Evolutionary conservation across 2,888 invertebrate species (phyloP), one percentile per base, ranked within the genome.

Genomic region (Nomada lathburiana): DNA sequence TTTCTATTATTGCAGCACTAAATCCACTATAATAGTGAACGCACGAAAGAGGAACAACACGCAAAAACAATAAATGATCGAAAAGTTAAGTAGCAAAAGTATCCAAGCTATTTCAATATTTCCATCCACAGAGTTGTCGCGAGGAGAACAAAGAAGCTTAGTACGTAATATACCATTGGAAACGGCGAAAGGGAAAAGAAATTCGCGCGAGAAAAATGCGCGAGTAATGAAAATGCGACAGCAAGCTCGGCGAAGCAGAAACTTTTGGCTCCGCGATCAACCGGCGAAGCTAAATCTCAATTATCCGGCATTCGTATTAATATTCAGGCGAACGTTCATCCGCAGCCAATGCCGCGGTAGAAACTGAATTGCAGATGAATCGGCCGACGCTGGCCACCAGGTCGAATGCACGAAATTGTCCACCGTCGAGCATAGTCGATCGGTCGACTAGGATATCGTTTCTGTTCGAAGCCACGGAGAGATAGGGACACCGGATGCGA

Each of bases 321-420:
- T 65, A 74, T 78, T 70, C 73, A 13, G 53, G 50, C 36, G 47
- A n/a, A 57, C 59, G 63, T 53, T 64, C 52, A 47, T 72, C 62
- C 77, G 63, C 64, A 63, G 44, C 18, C 68, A 36, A 59, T 29
- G 64, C 62, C 64, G 36, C 50, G 62, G 57, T 29, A 62, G 65
- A 71, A 69, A 80, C 72, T 73, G 80, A 76, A 82, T 80, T 76
- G 69, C 80, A 82, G 69, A 82, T 82, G 82, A 62, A 50, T 62
- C 52, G 65, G 47, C 1, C 2, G 42, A 62, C 55, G 62, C 65
- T 44, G 62, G 44, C 26, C 42, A 3, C 7, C 26, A 62, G 36
- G 53, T 55, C 80, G 76, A 67, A 72, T 60, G 68, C 68, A 71
- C 71, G 72, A 52, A 74, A 63, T 53, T 59, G 53, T 63, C 62